Conservation (phyloP, 2,797 vertebrate species). For the Cryptoprocta ferox region DNA sequence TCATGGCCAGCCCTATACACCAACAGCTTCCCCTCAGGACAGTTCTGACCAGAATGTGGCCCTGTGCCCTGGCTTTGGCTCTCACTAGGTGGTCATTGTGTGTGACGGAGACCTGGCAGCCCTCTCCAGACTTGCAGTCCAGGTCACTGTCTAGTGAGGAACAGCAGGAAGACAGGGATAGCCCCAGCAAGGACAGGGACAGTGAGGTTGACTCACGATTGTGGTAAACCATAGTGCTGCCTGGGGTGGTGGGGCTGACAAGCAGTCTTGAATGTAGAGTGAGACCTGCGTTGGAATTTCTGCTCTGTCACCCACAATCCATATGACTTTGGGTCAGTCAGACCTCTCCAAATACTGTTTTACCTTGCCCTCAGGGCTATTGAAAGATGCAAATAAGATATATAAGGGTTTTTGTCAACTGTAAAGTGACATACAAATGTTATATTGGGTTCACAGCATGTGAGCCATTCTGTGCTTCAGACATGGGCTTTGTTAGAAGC, state of each 20-base stretch:
- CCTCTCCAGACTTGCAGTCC: neutral
- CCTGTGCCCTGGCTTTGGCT: neutral
- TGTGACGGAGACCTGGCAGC: neutral
- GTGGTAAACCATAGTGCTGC: neutral
- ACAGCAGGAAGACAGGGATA: neutral
- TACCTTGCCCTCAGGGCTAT: neutral
- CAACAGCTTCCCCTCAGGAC: neutral
- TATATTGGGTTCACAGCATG: neutral
- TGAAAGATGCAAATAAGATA: slow-evolving; percentile 18
- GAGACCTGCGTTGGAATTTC: neutral
- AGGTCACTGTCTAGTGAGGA: neutral
- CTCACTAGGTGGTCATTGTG: neutral
- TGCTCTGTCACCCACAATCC: neutral
- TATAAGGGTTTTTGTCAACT: neutral
- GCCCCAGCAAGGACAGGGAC: neutral
- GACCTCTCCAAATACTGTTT: neutral
- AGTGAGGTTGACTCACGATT: neutral
- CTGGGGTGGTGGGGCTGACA: neutral
- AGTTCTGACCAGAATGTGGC: neutral
- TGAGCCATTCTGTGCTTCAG: neutral
- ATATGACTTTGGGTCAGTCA: neutral
- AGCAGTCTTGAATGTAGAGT: neutral
- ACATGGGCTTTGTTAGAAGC: neutral
- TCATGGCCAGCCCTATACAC: neutral
- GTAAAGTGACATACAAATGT: neutral